A percentile compares a stretch with the other conserved stretches of the same genome.
phyloP scores from a whole-genome alignment of 2,888 invertebrate genomes.

The Pecten maximus region DNA sequence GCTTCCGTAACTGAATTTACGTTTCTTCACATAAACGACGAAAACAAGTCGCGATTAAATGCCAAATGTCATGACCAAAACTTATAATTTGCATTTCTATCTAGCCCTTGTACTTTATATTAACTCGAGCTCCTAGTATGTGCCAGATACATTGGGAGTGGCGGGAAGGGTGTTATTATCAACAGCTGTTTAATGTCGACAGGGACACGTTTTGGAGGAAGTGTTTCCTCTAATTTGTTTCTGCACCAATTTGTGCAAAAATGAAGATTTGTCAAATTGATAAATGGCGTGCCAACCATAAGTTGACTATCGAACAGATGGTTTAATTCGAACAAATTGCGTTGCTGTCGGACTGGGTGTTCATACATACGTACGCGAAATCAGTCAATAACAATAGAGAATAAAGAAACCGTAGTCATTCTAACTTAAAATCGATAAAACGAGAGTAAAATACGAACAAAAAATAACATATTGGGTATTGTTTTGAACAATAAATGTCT shows the following conservation, averaged over 20 bases:
- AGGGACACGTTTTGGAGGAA: background rate
- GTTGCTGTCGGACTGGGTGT: no score
- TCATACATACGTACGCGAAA: no score
- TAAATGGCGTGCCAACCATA: background rate
- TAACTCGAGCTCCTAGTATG: background rate
- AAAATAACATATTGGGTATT: no score
- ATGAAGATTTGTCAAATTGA: conserved; percentile 14
- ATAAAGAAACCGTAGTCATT: no score
- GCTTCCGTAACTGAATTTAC: background rate
- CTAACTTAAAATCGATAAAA: no score
- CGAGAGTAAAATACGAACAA: no score
- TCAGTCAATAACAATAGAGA: no score
- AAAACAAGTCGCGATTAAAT: background rate
- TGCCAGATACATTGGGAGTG: background rate
- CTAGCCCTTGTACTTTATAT: background rate
- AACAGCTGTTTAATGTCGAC: background rate
- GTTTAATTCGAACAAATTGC: no score
- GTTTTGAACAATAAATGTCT: no score
- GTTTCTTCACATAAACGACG: background rate
- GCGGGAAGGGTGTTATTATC: background rate
- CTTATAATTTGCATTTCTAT: background rate
- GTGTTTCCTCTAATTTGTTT: background rate
- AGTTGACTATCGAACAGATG: background rate
- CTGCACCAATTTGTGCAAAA: background rate
- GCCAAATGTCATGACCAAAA: background rate